Evolutionary conservation across 2,797 vertebrate genomes (phyloP).

Genomic region (Chelmon rostratus): DNA sequence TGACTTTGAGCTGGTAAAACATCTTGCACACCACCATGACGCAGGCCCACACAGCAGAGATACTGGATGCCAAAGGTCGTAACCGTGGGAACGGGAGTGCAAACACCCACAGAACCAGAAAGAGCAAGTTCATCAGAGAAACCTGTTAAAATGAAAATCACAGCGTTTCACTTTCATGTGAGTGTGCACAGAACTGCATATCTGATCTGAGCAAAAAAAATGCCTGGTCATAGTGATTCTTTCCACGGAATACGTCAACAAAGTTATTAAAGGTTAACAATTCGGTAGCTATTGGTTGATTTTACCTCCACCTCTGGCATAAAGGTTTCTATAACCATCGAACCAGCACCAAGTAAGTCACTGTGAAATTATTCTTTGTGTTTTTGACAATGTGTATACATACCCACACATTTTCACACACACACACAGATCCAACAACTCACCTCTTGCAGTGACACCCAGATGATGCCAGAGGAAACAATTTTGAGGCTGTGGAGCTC

Average conservation of each 20-base stretch:
- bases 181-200: background rate
- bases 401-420: background rate
- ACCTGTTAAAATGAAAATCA: constrained; percentile 74
- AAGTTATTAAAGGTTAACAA: background rate
- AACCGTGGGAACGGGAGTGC: constrained; percentile 83
- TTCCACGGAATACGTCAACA: background rate
- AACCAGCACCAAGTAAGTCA: background rate
- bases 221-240: background rate
- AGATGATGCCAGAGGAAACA: constrained; percentile 82
- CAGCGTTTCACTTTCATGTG: background rate
- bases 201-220: background rate
- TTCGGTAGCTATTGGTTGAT: background rate
- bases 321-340: background rate
- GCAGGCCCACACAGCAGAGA: constrained; percentile 86
- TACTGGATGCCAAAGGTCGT: constrained; percentile 76
- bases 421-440: constrained; percentile 5
- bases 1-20: constrained; percentile 89
- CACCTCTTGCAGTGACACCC: constrained; percentile 87
- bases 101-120: constrained; percentile 86
- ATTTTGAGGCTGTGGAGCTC: constrained; percentile 88
- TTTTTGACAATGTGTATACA: background rate
- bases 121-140: constrained; percentile 86
- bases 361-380: background rate
- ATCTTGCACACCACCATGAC: constrained; percentile 87
- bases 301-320: background rate